Conservation (phyloP, 2,888 invertebrate species). For the Onthophagus sagittarius region DNA sequence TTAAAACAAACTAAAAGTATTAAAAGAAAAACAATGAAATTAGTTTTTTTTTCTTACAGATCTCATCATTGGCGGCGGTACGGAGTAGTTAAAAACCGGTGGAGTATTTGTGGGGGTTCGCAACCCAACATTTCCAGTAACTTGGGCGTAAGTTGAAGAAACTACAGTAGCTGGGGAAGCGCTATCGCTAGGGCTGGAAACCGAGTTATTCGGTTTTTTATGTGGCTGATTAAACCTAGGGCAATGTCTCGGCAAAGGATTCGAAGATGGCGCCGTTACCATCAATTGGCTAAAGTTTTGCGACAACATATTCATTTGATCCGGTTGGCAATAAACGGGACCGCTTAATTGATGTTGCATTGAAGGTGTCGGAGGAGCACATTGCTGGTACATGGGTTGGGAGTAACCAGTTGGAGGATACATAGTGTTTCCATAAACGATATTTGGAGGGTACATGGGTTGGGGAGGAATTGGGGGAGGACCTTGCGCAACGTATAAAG, state of each 20-base stretch:
- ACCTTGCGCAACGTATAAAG: not conserved
- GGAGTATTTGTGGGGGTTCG: not conserved
- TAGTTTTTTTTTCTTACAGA: conserved; percentile 4
- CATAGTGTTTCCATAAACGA: not conserved
- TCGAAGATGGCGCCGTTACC: not conserved
- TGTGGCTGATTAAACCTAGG: not conserved
- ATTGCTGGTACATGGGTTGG: not conserved
- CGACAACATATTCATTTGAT: not conserved
- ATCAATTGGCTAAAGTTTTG: not conserved
- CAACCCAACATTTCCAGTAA: not conserved
- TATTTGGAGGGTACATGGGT: not conserved
- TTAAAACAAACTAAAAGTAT: conserved; percentile 20
- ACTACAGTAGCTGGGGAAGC: conserved; percentile 46
- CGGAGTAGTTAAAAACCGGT: not conserved
- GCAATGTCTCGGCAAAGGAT: not conserved
- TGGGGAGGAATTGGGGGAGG: not conserved
- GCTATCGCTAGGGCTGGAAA: conserved; percentile 38
- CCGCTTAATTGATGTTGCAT: not conserved
- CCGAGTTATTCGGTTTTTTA: not conserved
- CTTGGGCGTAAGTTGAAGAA: conserved; percentile 37
- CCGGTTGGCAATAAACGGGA: not conserved
- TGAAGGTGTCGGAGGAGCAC: not conserved
- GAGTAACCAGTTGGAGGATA: not conserved
- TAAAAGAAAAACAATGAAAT: conserved; percentile 11
- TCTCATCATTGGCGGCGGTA: not conserved